Evolutionary conservation across 2,888 invertebrate genomes (phyloP).

Genomic region (Bibio marci): DNA sequence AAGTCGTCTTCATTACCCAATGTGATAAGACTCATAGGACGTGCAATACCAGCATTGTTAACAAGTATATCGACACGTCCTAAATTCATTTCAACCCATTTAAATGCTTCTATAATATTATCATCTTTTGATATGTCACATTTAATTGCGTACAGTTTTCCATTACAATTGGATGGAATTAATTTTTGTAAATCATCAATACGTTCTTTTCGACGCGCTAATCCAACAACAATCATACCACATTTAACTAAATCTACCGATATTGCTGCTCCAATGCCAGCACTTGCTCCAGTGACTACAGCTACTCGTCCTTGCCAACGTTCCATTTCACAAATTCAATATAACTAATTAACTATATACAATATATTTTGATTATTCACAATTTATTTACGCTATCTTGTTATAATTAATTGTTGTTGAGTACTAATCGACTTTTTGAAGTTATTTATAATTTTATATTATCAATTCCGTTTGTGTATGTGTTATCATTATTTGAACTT

Average conservation of each 20-base stretch:
- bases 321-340: no score
- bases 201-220: slow-evolving; percentile 32
- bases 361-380: no score
- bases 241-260: slow-evolving; percentile 27
- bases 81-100: slow-evolving; percentile 30
- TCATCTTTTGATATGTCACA: slow-evolving; percentile 37
- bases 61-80: slow-evolving; percentile 39
- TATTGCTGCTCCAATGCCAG: slow-evolving; percentile 39
- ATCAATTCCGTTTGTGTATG: no score
- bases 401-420: no score
- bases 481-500: no score
- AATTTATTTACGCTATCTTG: no score
- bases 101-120: slow-evolving; percentile 35
- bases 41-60: slow-evolving; percentile 37
- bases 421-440: no score
- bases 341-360: no score
- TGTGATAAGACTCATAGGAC: not conserved
- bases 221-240: slow-evolving; percentile 36
- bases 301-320: slow-evolving; percentile 42
- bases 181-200: slow-evolving; percentile 20
- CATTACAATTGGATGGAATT: slow-evolving; percentile 14
- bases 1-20: slow-evolving; percentile 9
- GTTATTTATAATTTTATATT: no score
- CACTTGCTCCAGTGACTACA: slow-evolving; percentile 45
- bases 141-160: slow-evolving; percentile 21